A percentile compares a stretch with the other conserved stretches of the same genome.
These are phyloP conservation scores for Diabrotica virgifera DNA, from an alignment of 1,140 invertebrate genomes.

Conservation along the genomic window DNA sequence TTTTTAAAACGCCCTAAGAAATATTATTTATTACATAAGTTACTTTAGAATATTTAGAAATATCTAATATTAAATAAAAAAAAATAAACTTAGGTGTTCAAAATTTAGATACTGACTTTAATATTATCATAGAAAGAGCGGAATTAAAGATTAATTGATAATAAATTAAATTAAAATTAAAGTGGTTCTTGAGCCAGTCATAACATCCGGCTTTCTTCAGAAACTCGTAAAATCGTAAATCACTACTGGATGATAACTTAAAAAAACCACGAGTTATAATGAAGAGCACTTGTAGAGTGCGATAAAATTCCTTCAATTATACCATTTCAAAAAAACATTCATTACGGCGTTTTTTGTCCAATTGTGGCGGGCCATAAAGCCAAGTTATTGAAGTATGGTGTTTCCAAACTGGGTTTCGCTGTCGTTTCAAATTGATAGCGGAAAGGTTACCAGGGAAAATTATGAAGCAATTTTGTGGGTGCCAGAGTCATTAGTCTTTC, in stretches of 20 bases:
- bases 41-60: no score
- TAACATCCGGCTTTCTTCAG: no score
- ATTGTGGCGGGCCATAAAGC: conserved; percentile 29
- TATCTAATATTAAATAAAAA: no score
- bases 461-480: conserved; percentile 46
- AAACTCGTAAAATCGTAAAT: background rate
- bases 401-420: conserved; percentile 31
- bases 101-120: no score
- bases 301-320: conserved; percentile 30
- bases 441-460: conserved; percentile 47
- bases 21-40: no score
- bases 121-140: no score
- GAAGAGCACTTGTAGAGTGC: conserved; percentile 21
- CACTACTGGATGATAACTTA: conserved; percentile 19
- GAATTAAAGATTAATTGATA: no score
- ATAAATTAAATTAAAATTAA: no score
- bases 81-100: no score
- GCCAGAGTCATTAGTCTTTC: background rate
- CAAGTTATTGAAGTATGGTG: conserved; percentile 36
- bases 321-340: conserved; percentile 27
- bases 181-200: no score
- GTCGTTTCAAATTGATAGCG: conserved; percentile 44
- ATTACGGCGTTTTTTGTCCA: conserved; percentile 32
- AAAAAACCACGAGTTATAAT: conserved; percentile 13
- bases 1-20: no score